These are phyloP conservation scores for Bilobella aurantiaca DNA, from an alignment of 1,140 invertebrate genomes.

Conservation along the genomic window DNA sequence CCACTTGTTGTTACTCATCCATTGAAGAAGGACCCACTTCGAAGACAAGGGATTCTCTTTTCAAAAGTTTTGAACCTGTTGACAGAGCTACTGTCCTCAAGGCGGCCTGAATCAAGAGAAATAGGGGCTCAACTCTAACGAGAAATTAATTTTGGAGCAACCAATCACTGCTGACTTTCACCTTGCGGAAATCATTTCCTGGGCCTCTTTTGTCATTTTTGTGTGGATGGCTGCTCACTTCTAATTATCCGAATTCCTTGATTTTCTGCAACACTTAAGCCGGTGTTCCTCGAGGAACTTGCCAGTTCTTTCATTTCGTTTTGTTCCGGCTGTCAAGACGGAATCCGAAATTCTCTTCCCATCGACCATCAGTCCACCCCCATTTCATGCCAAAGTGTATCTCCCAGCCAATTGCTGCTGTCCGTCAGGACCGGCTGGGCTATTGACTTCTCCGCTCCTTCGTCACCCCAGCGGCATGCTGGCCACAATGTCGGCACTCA, in stretches of 20 bases:
- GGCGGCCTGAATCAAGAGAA: no score
- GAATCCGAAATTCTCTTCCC: conserved; percentile 34
- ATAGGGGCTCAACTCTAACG: no score
- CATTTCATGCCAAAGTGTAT: conserved; percentile 36
- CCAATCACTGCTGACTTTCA: no score
- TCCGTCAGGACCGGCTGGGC: conserved; percentile 32
- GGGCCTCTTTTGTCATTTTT: no score
- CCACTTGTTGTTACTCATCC: conserved; percentile 26
- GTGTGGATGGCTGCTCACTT: no score
- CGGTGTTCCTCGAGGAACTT: no score
- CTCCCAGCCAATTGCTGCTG: conserved; percentile 35
- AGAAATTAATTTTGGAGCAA: no score
- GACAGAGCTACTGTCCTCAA: conserved; percentile 10
- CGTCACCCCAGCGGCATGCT: conserved; percentile 32
- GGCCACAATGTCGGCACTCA: conserved; percentile 34
- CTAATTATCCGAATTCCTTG: no score
- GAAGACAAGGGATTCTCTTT: no score
- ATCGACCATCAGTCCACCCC: conserved; percentile 29
- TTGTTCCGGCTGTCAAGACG: conserved; percentile 26
- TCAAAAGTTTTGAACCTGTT: conserved; percentile 25
- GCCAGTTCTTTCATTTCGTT: conserved; percentile 4
- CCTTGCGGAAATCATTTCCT: no score
- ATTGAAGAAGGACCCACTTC: conserved; percentile 5
- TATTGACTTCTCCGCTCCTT: conserved; percentile 33
- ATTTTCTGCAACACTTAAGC: no score